A percentile compares a stretch with the other conserved stretches of the same genome.
Evolutionary conservation across 2,113 vertebrate species (phyloP).

Genomic region (Pyxicephalus adspersus): DNA sequence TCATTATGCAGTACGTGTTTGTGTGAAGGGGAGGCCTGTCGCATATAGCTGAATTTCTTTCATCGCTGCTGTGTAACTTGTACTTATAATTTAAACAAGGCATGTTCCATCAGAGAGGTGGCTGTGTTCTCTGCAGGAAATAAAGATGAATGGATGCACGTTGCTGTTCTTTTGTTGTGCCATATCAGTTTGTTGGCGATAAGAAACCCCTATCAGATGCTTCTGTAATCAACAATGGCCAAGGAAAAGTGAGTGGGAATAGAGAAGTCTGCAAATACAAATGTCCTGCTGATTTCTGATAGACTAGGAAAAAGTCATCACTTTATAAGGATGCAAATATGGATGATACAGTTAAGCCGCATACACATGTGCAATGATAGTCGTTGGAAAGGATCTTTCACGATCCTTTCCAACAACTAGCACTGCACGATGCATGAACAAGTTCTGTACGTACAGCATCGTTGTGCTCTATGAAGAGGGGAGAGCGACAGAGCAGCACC

Average conservation of each 20-base stretch:
- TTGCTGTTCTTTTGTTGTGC: slow-evolving; percentile 24
- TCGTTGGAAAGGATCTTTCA: too few species aligned
- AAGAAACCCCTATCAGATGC: slow-evolving; percentile 32
- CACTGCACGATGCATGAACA: too few species aligned
- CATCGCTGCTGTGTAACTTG: not conserved
- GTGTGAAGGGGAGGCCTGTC: not conserved
- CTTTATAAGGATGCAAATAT: not conserved
- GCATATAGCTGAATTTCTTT: not conserved
- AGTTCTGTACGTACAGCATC: too few species aligned
- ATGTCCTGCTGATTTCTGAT: not conserved
- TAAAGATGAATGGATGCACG: slow-evolving; percentile 28
- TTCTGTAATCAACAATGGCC: not conserved
- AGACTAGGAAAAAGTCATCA: not conserved
- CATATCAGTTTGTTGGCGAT: slow-evolving; percentile 3
- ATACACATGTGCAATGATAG: too few species aligned
- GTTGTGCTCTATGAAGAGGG: too few species aligned
- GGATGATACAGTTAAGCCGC: not conserved
- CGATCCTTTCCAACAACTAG: too few species aligned
- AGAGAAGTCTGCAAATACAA: not conserved
- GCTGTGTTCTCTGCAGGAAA: slow-evolving; percentile 37
- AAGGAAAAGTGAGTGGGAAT: not conserved
- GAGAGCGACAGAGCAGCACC: too few species aligned
- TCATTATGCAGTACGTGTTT: slow-evolving; percentile 25
- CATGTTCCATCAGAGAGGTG: slow-evolving; percentile 17
- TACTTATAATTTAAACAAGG: slow-evolving; percentile 34